Evolutionary conservation across 1,140 invertebrate genomes (phyloP), one percentile per base, ranked within the genome.

Genomic region (Acromyrmex echinatior): DNA sequence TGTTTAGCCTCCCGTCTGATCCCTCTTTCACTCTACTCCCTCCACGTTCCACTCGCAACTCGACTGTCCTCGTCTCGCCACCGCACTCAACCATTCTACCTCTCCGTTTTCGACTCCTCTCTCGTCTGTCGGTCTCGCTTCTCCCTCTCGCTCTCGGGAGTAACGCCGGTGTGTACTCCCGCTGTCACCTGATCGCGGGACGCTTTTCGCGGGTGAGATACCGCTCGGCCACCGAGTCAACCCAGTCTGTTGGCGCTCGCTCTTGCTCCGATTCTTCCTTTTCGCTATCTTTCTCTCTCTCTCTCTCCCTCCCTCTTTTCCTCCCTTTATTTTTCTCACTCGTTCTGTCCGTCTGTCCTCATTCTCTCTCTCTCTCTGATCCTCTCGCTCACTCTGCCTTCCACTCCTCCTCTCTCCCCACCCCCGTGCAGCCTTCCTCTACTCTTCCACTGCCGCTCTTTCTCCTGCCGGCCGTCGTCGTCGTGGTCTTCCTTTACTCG

Each of bases 121-220:
- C 86, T 80, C 77, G 84, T 91, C 73, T 87, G 86, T 65, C 79
- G 84, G 77, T 88, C 78, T 74, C 76, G 63, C 66, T 53, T 78
- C 74, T 91, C 89, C 84, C 78, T 71, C 89, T 88, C 87, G 79
- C 82, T 87, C 89, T 87, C 87, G 85, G 70, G 88, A 77, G 91
- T 92, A 91, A 89, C 87, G 87, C 87, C 88, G 89, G 90, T 92
- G 92, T 93, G 87, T 91, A 93, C 91, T 92, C 79, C 88, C 89
- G 92, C 91, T 92, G 94, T 94, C 93, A 95, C 93, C 93, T 94
- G 94, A 94, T 94, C 93, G 93, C 92, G 93, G 90, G 92, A 94
- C 93, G 91, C 92, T 95, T 94, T 94, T 95, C 94, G 93, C 93
- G 93, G 94, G 91, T 95, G 94, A 95, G 92, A 94, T 94, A 94